These are phyloP conservation scores for Porites divaricata DNA, from an alignment of 92 coral and sea anemone species.

Conservation along the genomic window DNA sequence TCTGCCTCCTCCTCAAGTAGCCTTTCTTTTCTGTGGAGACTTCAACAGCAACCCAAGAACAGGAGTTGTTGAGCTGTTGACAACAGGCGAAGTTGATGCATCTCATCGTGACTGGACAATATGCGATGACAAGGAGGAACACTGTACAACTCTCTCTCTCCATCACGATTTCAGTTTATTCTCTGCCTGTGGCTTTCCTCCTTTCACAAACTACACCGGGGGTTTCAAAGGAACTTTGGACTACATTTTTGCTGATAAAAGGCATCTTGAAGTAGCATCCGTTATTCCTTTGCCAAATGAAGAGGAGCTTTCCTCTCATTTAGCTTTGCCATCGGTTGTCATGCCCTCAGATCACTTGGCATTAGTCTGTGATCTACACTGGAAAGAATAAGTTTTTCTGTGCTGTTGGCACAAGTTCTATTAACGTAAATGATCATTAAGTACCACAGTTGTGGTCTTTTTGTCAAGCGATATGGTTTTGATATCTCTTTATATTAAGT, in stretches of 20 bases:
- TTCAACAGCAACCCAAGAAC: conserved; percentile 84
- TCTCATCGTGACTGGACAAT: conserved; percentile 85
- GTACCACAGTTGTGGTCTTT: too few relatives aligned
- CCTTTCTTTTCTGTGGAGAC: conserved; percentile 91
- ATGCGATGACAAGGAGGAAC: conserved; percentile 78
- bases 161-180: conserved; percentile 66
- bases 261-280: conserved; percentile 75
- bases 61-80: conserved; percentile 75
- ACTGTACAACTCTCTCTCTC: conserved; percentile 63
- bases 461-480: too few relatives aligned
- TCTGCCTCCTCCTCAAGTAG: conserved; percentile 42
- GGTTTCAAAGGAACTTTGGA: conserved; percentile 91
- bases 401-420: not conserved
- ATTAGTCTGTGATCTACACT: conserved; percentile 89
- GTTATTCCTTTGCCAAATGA: conserved; percentile 89
- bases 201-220: conserved; percentile 81
- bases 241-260: conserved; percentile 82
- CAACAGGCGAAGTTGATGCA: conserved; percentile 57
- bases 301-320: conserved; percentile 75
- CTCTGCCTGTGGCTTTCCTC: conserved; percentile 83
- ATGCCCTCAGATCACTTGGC: conserved; percentile 98
- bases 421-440: too few relatives aligned
- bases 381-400: conserved; percentile 43
- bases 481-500: too few relatives aligned
- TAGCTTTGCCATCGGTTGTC: conserved; percentile 93